These are phyloP conservation scores for Melanerpes aurifrons DNA, from an alignment of 2,113 vertebrate genomes.

Conservation along the genomic window DNA sequence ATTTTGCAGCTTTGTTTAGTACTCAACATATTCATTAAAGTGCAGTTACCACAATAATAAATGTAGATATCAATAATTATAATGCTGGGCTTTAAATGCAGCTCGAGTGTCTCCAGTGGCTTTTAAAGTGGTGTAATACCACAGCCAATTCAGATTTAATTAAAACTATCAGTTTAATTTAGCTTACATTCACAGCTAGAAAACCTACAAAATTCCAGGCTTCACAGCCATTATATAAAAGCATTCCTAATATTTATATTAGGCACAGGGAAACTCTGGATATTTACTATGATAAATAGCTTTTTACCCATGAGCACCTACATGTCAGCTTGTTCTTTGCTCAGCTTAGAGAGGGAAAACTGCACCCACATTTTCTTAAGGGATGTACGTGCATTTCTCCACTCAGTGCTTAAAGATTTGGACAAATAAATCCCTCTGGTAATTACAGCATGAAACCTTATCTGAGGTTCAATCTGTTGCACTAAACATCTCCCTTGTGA, in stretches of 20 bases:
- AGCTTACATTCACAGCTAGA: constrained; percentile 72
- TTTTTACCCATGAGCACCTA: constrained; percentile 11
- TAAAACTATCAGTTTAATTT: constrained; percentile 82
- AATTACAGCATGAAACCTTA: constrained; percentile 41
- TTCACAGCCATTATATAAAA: constrained; percentile 37
- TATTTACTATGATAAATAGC: neutral
- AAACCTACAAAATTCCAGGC: neutral
- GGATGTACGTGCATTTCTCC: neutral
- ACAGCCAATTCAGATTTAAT: constrained; percentile 80
- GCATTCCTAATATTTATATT: neutral
- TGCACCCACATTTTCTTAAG: neutral
- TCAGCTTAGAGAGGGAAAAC: neutral
- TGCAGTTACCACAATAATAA: constrained; percentile 75
- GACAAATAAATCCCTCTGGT: constrained; percentile 36
- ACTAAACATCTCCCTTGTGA: constrained; percentile 15
- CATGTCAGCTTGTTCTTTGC: neutral
- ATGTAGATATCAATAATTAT: constrained; percentile 78
- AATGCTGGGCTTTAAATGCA: constrained; percentile 76
- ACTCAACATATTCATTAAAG: constrained; percentile 68
- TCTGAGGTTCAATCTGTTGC: constrained; percentile 29
- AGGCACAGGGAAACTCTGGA: neutral
- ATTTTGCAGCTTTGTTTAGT: constrained; percentile 69
- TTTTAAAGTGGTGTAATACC: constrained; percentile 75
- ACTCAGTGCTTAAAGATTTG: neutral
- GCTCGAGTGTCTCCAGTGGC: constrained; percentile 69